phyloP scores from a whole-genome alignment of 2,888 invertebrate genomes.

The Cantharis flavilabris region DNA sequence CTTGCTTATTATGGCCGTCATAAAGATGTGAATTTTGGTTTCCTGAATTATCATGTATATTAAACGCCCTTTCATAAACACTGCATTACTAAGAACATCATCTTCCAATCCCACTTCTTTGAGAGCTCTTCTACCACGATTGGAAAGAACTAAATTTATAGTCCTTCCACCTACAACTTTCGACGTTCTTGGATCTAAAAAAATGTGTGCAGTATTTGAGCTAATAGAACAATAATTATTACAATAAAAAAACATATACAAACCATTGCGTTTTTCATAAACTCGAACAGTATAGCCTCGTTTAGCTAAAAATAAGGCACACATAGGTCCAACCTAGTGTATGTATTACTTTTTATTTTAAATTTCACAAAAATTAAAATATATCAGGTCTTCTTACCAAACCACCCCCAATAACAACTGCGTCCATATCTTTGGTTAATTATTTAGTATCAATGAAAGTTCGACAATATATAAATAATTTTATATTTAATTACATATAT shows the following conservation, averaged over 20 bases:
- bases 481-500: background rate
- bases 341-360: background rate
- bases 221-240: background rate
- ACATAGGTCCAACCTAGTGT: slow-evolving; percentile 77
- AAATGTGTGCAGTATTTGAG: background rate
- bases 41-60: slow-evolving; percentile 80
- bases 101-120: slow-evolving; percentile 80
- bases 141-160: slow-evolving; percentile 91
- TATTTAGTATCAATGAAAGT: background rate
- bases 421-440: background rate
- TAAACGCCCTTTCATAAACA: slow-evolving; percentile 90
- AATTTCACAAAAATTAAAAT: background rate
- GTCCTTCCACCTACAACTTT: slow-evolving; percentile 81
- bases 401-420: slow-evolving; percentile 68
- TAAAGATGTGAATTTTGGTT: slow-evolving; percentile 77
- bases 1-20: slow-evolving; percentile 78
- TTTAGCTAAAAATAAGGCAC: slow-evolving; percentile 83
- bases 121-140: slow-evolving; percentile 83
- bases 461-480: background rate
- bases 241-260: slow-evolving; percentile 28
- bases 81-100: slow-evolving; percentile 70
- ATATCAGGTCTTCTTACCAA: slow-evolving; percentile 63
- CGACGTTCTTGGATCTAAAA: slow-evolving; percentile 75
- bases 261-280: slow-evolving; percentile 88
- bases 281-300: slow-evolving; percentile 81